Evolutionary conservation across 2,888 invertebrate species (phyloP), one percentile per base, ranked within the genome.

Genomic region (Pristionchus fissidentatus): DNA sequence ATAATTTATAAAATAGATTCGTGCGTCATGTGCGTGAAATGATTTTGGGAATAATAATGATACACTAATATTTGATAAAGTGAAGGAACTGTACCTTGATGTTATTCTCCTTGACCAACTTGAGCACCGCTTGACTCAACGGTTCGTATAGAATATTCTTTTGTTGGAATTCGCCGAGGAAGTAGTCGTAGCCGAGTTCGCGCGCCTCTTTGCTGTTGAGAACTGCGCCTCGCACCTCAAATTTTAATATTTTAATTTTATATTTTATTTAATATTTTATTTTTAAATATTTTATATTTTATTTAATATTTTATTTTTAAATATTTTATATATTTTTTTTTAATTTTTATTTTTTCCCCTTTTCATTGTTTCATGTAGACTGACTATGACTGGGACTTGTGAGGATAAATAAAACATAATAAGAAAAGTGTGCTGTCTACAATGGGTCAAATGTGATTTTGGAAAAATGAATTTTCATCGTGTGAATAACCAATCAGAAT

Each of bases 141-240:
- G 92, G 92, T 70, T 92, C 92, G 83, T 92, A 92, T 2, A 92
- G 85, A 35, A 92, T 91, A 84, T 92, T 92, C 84, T 87, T 90
- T 70, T 91, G 90, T 60, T 90, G 89, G 52, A 84, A 78, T 55
- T 90, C 90, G 22, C 86, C 88, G 3, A 91, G 85, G 41, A 91
- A 84, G 83, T 90, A 91, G 32, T 90, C 90, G 57, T 88, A 86
- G 73, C 88, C 89, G 41, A 92, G 83, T 41, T 92, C 91, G 29
- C 88, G 83, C 0, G 89, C 89, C 83, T 92, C 88, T 55, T 89
- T 89, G 3, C 87, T 86, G 78, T 89, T 90, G 43, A 92, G 85
- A 22, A 91, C 87, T 4, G 89, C 91, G 19, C 91, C 91, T 29
- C 90, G 84, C 3, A 91, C 83, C 75, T 83, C 22, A 15, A 81